Conservation (phyloP, 1,140 invertebrate genomes). For the Ooceraea biroi region DNA sequence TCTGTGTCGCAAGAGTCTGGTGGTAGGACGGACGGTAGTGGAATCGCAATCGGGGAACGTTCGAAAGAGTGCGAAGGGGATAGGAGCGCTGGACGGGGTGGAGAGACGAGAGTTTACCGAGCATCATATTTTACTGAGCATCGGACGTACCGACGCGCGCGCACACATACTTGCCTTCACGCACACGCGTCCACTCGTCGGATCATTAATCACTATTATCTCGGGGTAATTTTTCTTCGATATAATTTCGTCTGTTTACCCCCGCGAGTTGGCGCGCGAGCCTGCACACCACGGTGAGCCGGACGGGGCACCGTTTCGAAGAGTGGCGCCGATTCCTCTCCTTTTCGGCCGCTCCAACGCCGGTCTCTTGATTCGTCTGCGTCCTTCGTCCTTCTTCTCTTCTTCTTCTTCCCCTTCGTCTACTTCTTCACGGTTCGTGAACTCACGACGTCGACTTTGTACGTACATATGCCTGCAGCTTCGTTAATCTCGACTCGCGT, state of each 20-base stretch:
- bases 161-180: slow-evolving; percentile 60
- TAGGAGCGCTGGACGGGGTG: slow-evolving; percentile 8
- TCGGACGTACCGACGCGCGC: slow-evolving; percentile 69
- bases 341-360: slow-evolving; percentile 20
- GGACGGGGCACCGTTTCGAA: slow-evolving; percentile 70
- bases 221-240: slow-evolving; percentile 84
- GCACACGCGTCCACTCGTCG: slow-evolving; percentile 66
- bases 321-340: slow-evolving; percentile 68
- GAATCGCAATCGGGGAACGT: slow-evolving; percentile 42
- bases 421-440: slow-evolving; percentile 69
- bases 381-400: not conserved
- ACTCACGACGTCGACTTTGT: slow-evolving; percentile 72
- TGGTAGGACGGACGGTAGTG: too few species aligned
- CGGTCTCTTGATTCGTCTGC: slow-evolving; percentile 3
- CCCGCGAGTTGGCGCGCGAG: slow-evolving; percentile 78
- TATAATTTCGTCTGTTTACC: slow-evolving; percentile 84
- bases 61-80: slow-evolving; percentile 21
- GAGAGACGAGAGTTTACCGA: slow-evolving; percentile 74
- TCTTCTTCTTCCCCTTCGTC: slow-evolving; percentile 43
- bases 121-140: slow-evolving; percentile 80
- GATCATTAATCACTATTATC: slow-evolving; percentile 85
- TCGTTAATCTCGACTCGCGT: slow-evolving; percentile 70
- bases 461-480: slow-evolving; percentile 72
- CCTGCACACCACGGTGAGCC: slow-evolving; percentile 68
- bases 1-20: slow-evolving; percentile 72